Conservation (phyloP, 2,888 invertebrate species). For the Vesta saturnalis region DNA sequence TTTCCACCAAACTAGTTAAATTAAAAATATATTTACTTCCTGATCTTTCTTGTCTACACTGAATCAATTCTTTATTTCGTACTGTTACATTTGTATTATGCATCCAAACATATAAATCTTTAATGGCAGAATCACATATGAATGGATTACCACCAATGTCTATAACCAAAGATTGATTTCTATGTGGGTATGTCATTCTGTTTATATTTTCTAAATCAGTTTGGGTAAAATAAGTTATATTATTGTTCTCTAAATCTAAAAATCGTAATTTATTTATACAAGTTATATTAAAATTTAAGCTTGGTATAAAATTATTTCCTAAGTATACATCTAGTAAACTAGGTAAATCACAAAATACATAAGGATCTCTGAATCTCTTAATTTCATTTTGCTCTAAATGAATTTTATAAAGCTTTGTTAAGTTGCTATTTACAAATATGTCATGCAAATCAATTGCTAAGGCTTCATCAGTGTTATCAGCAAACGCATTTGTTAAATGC, state of each 20-base stretch:
- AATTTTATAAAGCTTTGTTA: constrained; percentile 72
- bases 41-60: constrained; percentile 62
- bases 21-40: constrained; percentile 53
- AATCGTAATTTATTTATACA: constrained; percentile 74
- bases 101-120: constrained; percentile 72
- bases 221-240: constrained; percentile 67
- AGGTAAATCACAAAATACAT: constrained; percentile 77
- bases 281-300: constrained; percentile 72
- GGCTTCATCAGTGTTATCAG: constrained; percentile 69
- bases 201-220: constrained; percentile 69
- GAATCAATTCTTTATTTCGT: constrained; percentile 66
- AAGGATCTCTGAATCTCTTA: constrained; percentile 69
- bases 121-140: constrained; percentile 72
- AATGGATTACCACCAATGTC: constrained; percentile 76
- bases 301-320: constrained; percentile 71
- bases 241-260: constrained; percentile 75
- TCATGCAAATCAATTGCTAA: constrained; percentile 75
- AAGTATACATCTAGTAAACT: constrained; percentile 74
- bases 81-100: constrained; percentile 69
- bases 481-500: constrained; percentile 79
- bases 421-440: constrained; percentile 75
- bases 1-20: constrained; percentile 54
- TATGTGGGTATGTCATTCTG: constrained; percentile 62
- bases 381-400: constrained; percentile 83
- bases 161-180: constrained; percentile 65